A percentile compares a stretch with the other conserved stretches of the same genome.
These are phyloP conservation scores for Nephila pilipes DNA, from an alignment of 1,140 invertebrate genomes.

Conservation along the genomic window DNA sequence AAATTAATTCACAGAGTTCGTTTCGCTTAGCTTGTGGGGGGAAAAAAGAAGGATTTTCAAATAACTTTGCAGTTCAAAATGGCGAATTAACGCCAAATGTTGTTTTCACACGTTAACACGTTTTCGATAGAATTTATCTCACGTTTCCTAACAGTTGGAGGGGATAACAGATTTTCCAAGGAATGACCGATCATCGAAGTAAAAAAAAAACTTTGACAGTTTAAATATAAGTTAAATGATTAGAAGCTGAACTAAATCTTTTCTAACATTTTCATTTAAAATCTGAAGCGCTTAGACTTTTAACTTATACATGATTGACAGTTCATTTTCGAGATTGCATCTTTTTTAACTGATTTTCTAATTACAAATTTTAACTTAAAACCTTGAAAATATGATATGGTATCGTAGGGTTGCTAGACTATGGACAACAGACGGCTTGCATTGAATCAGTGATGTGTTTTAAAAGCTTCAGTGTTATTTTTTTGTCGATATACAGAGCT, in stretches of 20 bases:
- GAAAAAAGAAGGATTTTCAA: no score
- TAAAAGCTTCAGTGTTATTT: background rate
- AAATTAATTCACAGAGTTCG: no score
- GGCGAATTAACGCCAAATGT: constrained; percentile 45
- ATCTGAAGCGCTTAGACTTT: background rate
- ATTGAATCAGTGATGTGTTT: background rate
- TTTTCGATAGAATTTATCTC: background rate
- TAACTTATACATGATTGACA: background rate
- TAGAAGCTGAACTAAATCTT: background rate
- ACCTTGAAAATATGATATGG: background rate
- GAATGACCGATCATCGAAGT: constrained; percentile 35
- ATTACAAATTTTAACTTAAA: constrained; percentile 18
- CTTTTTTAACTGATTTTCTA: constrained; percentile 22
- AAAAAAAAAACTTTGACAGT: constrained; percentile 37
- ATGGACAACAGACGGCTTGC: background rate
- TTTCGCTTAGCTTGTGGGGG: no score
- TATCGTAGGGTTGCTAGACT: background rate
- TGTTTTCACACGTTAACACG: background rate
- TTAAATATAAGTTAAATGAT: constrained; percentile 56
- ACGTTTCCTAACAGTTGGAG: constrained; percentile 5
- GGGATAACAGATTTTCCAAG: constrained; percentile 49
- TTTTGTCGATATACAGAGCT: no score
- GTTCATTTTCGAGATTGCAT: background rate
- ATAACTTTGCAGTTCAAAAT: background rate
- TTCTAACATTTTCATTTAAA: background rate